Conservation (phyloP, 92 coral and sea anemone genomes). For the Porites divaricata region DNA sequence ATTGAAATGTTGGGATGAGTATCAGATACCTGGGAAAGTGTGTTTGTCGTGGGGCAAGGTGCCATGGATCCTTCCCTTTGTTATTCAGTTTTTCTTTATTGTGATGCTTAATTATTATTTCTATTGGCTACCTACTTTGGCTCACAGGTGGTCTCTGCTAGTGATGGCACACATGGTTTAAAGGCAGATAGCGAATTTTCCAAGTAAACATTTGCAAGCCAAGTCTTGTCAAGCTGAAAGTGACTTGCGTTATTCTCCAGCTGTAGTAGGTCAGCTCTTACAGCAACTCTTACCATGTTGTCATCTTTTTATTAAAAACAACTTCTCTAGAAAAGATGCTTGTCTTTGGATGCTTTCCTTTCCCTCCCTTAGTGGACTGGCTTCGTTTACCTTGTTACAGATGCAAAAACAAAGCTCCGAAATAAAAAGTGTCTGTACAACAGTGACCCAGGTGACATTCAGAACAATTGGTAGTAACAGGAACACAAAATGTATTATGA, state of each 20-base stretch:
- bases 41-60: too few species aligned
- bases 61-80: too few species aligned
- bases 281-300: constrained; percentile 43
- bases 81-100: too few species aligned
- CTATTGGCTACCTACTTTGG: constrained; percentile 26
- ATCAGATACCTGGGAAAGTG: too few species aligned
- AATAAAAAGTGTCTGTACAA: too few species aligned
- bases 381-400: too few species aligned
- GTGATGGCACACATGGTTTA: constrained; percentile 29
- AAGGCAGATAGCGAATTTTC: constrained; percentile 50
- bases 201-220: constrained; percentile 46
- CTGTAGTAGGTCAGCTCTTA: constrained; percentile 59
- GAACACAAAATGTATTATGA: too few species aligned
- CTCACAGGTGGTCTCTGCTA: constrained; percentile 25
- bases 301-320: constrained; percentile 41
- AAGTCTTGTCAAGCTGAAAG: constrained; percentile 46
- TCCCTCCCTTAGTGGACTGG: constrained; percentile 21
- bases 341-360: constrained; percentile 19
- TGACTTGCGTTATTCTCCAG: constrained; percentile 53
- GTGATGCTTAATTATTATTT: not conserved
- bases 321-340: constrained; percentile 51
- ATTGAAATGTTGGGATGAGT: too few species aligned
- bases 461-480: too few species aligned
- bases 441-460: too few species aligned
- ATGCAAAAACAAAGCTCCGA: too few species aligned